These are phyloP conservation scores for Dinothrombium tinctorium DNA, from an alignment of 1,140 invertebrate species.

Conservation along the genomic window DNA sequence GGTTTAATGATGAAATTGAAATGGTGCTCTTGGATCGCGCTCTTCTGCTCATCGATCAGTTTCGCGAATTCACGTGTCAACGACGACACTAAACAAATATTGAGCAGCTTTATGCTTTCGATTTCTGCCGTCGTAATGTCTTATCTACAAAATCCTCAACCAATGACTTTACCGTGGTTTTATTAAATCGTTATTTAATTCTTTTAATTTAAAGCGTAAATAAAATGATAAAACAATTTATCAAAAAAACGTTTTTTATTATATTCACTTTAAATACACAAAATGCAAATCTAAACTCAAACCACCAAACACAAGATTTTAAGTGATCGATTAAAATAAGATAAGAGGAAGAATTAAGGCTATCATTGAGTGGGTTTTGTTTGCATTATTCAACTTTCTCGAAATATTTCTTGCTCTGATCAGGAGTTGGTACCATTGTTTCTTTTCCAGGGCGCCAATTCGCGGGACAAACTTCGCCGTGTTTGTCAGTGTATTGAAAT, in stretches of 20 bases:
- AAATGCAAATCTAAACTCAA: too few species aligned
- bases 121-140: constrained; percentile 98
- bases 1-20: constrained; percentile 99
- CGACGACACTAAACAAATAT: constrained; percentile 84
- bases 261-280: too few species aligned
- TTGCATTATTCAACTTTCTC: too few species aligned
- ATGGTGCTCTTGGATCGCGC: constrained; percentile 95
- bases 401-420: constrained; percentile 8
- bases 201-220: too few species aligned
- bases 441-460: constrained; percentile 22
- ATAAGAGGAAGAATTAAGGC: too few species aligned
- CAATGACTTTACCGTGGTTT: constrained; percentile 91
- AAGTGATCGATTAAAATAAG: too few species aligned
- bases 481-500: constrained; percentile 33
- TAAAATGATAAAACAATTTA: too few species aligned
- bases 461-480: constrained; percentile 21
- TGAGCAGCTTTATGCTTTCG: constrained; percentile 63
- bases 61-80: constrained; percentile 78
- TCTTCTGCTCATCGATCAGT: constrained; percentile 95
- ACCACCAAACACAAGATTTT: too few species aligned
- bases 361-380: too few species aligned
- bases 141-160: constrained; percentile 92
- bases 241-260: too few species aligned
- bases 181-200: too few species aligned
- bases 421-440: constrained; percentile 23